Evolutionary conservation across 2,797 vertebrate genomes (phyloP).

Genomic region (Craterocephalus amniculus): DNA sequence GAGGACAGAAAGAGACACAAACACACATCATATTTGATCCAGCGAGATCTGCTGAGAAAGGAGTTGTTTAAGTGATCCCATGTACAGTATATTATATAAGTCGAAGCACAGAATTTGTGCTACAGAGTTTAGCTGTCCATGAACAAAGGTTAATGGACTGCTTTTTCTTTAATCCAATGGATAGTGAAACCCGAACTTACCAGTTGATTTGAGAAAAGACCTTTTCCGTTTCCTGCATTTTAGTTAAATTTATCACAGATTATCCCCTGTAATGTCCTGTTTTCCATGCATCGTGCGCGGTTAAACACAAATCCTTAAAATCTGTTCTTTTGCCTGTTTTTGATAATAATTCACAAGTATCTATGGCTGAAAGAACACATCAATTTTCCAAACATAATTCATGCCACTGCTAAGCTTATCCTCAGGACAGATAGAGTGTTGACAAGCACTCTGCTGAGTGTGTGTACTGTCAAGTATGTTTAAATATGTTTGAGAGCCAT

Average conservation of each 20-base stretch:
- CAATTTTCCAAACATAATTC: slow-evolving; percentile 27
- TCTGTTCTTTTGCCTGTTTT: slow-evolving; percentile 5
- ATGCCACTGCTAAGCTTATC: slow-evolving; percentile 41
- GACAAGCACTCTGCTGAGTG: slow-evolving; percentile 22
- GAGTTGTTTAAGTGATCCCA: slow-evolving; percentile 32
- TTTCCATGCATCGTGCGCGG: slow-evolving; percentile 25
- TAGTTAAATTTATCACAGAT: neutral
- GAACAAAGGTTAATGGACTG: slow-evolving; percentile 2
- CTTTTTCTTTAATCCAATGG: neutral
- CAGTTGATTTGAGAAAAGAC: neutral
- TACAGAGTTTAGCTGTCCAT: slow-evolving; percentile 28
- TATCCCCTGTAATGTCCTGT: slow-evolving; percentile 9
- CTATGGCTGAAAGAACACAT: slow-evolving; percentile 14
- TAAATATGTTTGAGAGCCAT: slow-evolving; percentile 40
- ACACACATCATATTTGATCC: too few species aligned
- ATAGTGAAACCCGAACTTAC: neutral
- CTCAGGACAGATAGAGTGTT: slow-evolving; percentile 34
- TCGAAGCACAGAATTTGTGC: slow-evolving; percentile 1
- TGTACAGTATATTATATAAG: slow-evolving; percentile 12
- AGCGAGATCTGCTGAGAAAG: too few species aligned
- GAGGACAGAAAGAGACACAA: too few species aligned
- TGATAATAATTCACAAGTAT: slow-evolving; percentile 25
- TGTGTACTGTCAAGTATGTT: slow-evolving; percentile 34
- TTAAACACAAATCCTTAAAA: slow-evolving; percentile 6
- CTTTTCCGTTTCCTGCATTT: neutral